Evolutionary conservation across 2,113 vertebrate species (phyloP).

Genomic region (Edolisoma coerulescens): DNA sequence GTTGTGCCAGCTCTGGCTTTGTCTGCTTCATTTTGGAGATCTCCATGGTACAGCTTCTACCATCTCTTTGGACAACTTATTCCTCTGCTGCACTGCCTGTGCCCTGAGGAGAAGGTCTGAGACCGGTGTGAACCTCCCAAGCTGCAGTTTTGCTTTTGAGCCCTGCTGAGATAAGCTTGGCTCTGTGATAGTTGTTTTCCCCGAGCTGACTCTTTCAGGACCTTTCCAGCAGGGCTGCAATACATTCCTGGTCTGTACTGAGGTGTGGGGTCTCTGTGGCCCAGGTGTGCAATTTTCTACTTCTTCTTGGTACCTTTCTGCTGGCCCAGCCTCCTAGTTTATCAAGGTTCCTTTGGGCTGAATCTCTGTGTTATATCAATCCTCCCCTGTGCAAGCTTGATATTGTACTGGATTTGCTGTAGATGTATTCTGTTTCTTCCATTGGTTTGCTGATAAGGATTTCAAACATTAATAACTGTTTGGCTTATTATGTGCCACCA

Average conservation of each 20-base stretch:
- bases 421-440: neutral
- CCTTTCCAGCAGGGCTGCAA: neutral
- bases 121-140: neutral
- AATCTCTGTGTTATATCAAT: rapidly evolving
- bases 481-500: neutral
- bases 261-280: neutral
- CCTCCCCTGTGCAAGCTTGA: neutral
- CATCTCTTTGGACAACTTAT: neutral
- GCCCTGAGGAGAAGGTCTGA: neutral
- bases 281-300: neutral
- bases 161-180: neutral
- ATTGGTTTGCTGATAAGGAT: neutral
- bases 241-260: neutral
- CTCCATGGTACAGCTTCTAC: neutral
- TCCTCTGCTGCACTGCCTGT: neutral
- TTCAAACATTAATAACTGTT: neutral
- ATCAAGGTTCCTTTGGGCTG: neutral
- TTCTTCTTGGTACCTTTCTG: neutral
- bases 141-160: neutral
- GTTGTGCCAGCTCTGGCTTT: neutral
- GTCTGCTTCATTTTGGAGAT: neutral
- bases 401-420: neutral
- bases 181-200: neutral
- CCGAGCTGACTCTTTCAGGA: neutral
- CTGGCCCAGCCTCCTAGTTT: neutral